Base-by-base conservation (phyloP, 2,797 vertebrate species). In the Coregonus sp. region DNA sequence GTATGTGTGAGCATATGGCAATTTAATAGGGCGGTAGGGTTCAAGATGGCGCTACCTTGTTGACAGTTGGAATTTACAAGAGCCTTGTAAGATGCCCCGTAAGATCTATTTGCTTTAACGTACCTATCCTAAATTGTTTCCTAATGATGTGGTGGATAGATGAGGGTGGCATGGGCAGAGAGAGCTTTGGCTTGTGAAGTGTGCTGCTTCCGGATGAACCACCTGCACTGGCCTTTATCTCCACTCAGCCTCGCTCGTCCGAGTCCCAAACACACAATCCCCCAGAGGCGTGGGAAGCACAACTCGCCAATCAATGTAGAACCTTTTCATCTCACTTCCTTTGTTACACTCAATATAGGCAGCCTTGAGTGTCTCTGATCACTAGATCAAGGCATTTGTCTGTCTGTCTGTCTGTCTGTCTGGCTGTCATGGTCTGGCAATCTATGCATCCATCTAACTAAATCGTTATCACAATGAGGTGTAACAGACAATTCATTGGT, bases 181-280 rank as follows among this genome's bases (percentile, higher is more conserved):
- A 66, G 63, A 66, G 63, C 25, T 29, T 12, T 31, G 12, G 29
- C 65, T 16, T 31, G 31, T 29, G 25, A 15, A 33, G 31, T 6
- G 29, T 16, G 31, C 65, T 35, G 31, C 4, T 15, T 5, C 4
- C 31, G 1, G 65, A 66, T 35, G 65, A 67, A 16, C 29, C 65
- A 35, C 1, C 4, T 47, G 40, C 40, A 47, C 7, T 47, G 65
- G 65, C 31, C 12, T 67, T 70, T 77, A 61, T 75, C 14, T 59
- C 69, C 11, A 47, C 40, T 70, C 20, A 74, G 33, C 25, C n/a
- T 73, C 20, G 2, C 47, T 69, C 47, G 50, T 61, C 7, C 82
- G 81, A 79, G 72, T 85, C 83, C 83, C 54, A 76, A 73, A 70
- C 69, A 65, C 75, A 70, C 72, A 74, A 72, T 78, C 54, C 56